phyloP scores from a whole-genome alignment of 2,888 invertebrate genomes.

The Catocala sponsa region DNA sequence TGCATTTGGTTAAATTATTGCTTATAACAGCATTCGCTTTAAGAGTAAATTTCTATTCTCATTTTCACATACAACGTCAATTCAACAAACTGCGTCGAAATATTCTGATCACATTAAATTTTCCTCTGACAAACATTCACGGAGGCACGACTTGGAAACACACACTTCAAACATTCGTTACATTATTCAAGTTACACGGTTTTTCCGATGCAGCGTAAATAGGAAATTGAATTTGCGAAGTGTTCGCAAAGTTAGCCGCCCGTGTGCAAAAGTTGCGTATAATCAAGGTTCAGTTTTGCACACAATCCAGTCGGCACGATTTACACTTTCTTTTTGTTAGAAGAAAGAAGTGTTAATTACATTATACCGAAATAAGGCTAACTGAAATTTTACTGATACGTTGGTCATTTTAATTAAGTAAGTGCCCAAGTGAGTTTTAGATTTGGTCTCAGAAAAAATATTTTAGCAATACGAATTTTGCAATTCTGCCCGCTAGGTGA shows the following conservation, averaged over 20 bases:
- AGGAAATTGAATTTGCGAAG: conserved; percentile 60
- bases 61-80: background rate
- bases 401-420: too few species aligned
- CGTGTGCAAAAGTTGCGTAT: conserved; percentile 40
- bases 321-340: background rate
- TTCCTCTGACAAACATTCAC: conserved; percentile 17
- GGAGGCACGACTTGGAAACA: conserved; percentile 29
- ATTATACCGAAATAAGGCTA: too few species aligned
- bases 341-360: too few species aligned
- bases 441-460: too few species aligned
- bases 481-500: too few species aligned
- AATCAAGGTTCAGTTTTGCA: conserved; percentile 9
- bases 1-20: conserved; percentile 5
- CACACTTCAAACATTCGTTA: conserved; percentile 58
- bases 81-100: conserved; percentile 33
- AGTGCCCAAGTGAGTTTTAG: too few species aligned
- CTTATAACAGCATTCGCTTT: background rate
- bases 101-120: conserved; percentile 52
- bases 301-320: background rate
- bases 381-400: too few species aligned
- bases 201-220: conserved; percentile 58
- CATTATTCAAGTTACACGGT: conserved; percentile 58
- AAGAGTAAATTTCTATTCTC: too few species aligned
- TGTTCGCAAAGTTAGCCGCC: conserved; percentile 48
- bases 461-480: too few species aligned